Conservation (phyloP, 1,140 invertebrate genomes). For the Nasonia vitripennis region DNA sequence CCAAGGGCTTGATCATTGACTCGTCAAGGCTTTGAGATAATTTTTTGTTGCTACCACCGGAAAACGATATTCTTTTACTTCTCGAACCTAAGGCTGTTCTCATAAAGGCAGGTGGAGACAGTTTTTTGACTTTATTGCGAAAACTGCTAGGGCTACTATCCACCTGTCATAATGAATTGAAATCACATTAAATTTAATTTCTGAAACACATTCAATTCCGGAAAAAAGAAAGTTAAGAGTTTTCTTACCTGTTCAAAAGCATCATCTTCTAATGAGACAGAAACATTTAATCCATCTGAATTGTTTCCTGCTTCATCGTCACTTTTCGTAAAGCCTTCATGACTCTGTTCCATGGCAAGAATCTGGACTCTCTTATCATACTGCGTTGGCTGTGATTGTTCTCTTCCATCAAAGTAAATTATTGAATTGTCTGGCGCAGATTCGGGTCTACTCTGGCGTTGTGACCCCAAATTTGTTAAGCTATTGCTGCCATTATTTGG, state of each 20-base stretch:
- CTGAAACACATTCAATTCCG: not conserved
- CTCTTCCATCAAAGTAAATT: slow-evolving; percentile 52
- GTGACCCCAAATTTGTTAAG: slow-evolving; percentile 33
- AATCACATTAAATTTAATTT: not conserved
- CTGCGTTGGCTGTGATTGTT: not conserved
- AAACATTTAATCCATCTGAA: not conserved
- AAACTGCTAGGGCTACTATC: slow-evolving; percentile 23
- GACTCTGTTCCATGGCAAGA: slow-evolving; percentile 12
- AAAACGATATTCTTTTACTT: slow-evolving; percentile 66
- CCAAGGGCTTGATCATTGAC: slow-evolving; percentile 20
- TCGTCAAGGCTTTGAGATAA: slow-evolving; percentile 29
- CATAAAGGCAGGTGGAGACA: slow-evolving; percentile 81
- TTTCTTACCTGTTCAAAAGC: slow-evolving; percentile 32
- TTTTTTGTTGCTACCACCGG: slow-evolving; percentile 43
- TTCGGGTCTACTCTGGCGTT: slow-evolving; percentile 55
- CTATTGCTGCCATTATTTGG: slow-evolving; percentile 1
- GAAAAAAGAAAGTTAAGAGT: not conserved
- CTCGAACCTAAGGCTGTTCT: slow-evolving; percentile 77
- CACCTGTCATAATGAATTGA: not conserved
- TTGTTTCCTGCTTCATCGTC: not conserved
- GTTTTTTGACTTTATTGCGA: slow-evolving; percentile 59
- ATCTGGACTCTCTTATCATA: slow-evolving; percentile 40
- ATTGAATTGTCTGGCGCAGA: slow-evolving; percentile 59
- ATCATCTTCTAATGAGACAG: slow-evolving; percentile 25
- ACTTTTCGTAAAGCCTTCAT: not conserved